Base-by-base conservation (phyloP, 2,113 vertebrate genomes). In the Willisornis vidua region DNA sequence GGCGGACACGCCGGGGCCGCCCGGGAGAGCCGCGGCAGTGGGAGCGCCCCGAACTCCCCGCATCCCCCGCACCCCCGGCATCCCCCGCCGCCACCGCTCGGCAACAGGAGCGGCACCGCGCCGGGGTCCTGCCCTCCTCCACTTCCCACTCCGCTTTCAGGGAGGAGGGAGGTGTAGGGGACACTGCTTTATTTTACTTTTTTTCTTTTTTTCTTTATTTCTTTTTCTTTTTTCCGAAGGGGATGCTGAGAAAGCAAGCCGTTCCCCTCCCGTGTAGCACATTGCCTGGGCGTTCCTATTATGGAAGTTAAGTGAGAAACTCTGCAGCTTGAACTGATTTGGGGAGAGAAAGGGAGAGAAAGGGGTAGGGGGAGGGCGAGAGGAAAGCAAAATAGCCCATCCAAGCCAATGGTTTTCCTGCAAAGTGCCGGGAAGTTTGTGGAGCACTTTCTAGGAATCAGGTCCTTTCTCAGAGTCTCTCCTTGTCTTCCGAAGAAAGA, bases 391-490 rank as follows among this genome's bases (percentile, higher is more conserved):
- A 70, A 89, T 82, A 96, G 54, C 90, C 87, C 37, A 95, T 67
- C 84, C 90, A 95, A 96, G 68, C 95, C 97, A 90, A 81, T 94
- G 97, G 45, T 97, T 94, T 96, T 90, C 81, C 81, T 80, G 90
- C 97, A 55, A 95, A 93, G 97, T 93, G 80, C 96, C 90, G 95
- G 95, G 97, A 98, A 98, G 96, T 98, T 98, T 97, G 96, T 70
- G 96, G 94, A 96, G 93, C 96, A 97, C 97, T 98, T 98, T 98
- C 96, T 96, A 97, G 97, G 97, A 98, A 97, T 90, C 94, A 62
- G 90, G 72, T 96, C 92, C 80, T 94, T 77, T 95, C 85, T 94
- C 90, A 87, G 80, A 96, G 90, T 73, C 70, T 90, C 89, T 88
- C 83, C 90, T 93, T 95, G 97, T 89, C 95, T 97, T 94, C 79